These are phyloP conservation scores for Caenorhabditis sulstoni DNA, from an alignment of 2,888 invertebrate genomes.

Conservation along the genomic window DNA sequence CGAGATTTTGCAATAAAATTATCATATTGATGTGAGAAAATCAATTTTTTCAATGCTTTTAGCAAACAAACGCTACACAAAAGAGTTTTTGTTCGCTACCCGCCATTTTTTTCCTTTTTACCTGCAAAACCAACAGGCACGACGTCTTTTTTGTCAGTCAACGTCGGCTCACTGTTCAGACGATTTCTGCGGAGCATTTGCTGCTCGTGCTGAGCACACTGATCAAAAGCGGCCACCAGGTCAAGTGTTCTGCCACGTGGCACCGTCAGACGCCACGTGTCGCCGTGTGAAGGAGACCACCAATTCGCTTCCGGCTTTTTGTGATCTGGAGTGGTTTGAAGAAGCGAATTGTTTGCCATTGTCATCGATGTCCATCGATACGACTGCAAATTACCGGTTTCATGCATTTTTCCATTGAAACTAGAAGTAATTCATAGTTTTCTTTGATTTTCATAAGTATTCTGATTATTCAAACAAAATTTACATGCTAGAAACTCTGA, in stretches of 20 bases:
- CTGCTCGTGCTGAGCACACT: constrained; percentile 41
- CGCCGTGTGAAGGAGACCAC: constrained; percentile 51
- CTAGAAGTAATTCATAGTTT: too few species aligned
- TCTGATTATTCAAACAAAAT: too few species aligned
- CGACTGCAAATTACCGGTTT: constrained; percentile 27
- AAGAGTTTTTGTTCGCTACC: too few species aligned
- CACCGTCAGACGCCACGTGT: constrained; percentile 44
- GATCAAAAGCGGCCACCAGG: constrained; percentile 47
- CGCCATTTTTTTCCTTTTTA: too few species aligned
- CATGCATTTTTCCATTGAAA: too few species aligned
- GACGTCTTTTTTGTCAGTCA: constrained; percentile 49
- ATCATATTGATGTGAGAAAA: too few species aligned
- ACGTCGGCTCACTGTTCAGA: constrained; percentile 51
- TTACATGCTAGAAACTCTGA: too few species aligned
- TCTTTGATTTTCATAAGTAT: too few species aligned
- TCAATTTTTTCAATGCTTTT: too few species aligned
- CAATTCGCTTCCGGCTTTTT: constrained; percentile 52
- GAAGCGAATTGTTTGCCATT: constrained; percentile 34
- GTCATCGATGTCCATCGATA: constrained; percentile 51
- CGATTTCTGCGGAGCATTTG: constrained; percentile 17
- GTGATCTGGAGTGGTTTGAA: constrained; percentile 26
- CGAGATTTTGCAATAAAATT: too few species aligned
- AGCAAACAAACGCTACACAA: too few species aligned
- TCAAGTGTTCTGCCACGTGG: constrained; percentile 40
- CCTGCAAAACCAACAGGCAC: constrained; percentile 31